Conservation (phyloP, 2,797 vertebrate genomes). For the Sphaeramia orbicularis region DNA sequence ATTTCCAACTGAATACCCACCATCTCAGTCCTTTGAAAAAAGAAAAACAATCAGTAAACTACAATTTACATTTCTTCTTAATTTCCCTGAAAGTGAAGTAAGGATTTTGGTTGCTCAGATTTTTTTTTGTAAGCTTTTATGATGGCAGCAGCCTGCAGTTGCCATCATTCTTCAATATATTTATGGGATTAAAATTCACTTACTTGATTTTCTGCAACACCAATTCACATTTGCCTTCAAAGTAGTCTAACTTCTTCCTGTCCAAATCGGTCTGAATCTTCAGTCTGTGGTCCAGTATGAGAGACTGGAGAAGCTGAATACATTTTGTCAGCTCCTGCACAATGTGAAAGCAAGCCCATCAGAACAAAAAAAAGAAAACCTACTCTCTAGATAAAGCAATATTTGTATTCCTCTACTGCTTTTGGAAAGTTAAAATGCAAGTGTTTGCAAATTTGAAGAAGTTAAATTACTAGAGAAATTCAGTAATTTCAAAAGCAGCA, state of each 20-base stretch:
- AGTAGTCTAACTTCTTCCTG: slow-evolving; percentile 87
- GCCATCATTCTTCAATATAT: not conserved
- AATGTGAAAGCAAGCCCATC: not conserved
- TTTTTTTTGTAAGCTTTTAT: not conserved
- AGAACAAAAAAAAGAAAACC: not conserved
- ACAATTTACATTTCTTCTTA: not conserved
- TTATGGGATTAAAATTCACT: not conserved
- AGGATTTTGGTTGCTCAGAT: not conserved
- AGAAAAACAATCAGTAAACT: not conserved
- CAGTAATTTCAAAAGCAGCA: not conserved
- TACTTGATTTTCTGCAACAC: slow-evolving; percentile 90
- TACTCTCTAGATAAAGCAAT: not conserved
- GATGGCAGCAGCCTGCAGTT: no score
- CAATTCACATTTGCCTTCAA: slow-evolving; percentile 90
- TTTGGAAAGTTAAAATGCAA: not conserved
- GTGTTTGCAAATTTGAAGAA: no score
- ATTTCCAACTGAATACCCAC: slow-evolving; percentile 88
- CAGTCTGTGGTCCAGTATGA: slow-evolving; percentile 88
- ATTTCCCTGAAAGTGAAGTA: no score
- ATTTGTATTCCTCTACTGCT: no score
- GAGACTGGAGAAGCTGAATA: slow-evolving; percentile 84
- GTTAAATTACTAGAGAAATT: no score
- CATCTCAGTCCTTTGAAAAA: slow-evolving; percentile 85
- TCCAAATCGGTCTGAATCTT: slow-evolving; percentile 88
- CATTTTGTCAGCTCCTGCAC: slow-evolving; percentile 87